phyloP scores from a whole-genome alignment of 2,113 vertebrate species.

The Balaeniceps rex region DNA sequence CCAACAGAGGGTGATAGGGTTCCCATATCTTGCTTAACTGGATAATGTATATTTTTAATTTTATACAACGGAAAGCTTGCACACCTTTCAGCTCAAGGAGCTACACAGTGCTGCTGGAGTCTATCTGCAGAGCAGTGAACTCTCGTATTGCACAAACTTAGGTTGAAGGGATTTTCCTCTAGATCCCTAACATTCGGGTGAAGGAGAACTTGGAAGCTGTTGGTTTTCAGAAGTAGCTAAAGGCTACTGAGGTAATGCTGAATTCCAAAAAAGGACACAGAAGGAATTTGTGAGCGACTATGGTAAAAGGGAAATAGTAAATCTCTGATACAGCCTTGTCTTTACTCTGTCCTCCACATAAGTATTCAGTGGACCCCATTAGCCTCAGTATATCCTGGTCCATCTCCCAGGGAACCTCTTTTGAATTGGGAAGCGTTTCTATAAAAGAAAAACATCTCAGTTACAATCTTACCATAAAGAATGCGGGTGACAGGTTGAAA shows the following conservation, averaged over 20 bases:
- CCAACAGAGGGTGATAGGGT: background rate
- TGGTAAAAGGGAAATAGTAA: background rate
- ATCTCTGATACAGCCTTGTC: background rate
- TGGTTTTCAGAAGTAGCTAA: background rate
- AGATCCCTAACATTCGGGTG: background rate
- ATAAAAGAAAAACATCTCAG: background rate
- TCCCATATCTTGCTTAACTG: background rate
- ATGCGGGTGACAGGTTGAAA: background rate
- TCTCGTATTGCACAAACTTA: background rate
- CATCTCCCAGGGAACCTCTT: background rate
- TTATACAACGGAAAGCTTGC: background rate
- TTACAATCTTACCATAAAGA: background rate
- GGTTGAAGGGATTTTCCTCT: background rate
- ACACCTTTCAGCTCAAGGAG: background rate
- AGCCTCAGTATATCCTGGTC: background rate
- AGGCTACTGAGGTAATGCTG: background rate
- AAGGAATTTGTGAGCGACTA: background rate
- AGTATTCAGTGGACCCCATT: background rate
- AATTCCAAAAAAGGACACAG: background rate
- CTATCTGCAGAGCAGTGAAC: background rate
- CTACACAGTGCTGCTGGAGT: background rate
- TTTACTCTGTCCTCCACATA: background rate
- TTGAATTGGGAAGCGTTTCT: background rate
- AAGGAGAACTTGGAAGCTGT: background rate
- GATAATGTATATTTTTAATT: background rate